Conservation (phyloP, 2,888 invertebrate genomes). For the Pterobdella sp. region DNA sequence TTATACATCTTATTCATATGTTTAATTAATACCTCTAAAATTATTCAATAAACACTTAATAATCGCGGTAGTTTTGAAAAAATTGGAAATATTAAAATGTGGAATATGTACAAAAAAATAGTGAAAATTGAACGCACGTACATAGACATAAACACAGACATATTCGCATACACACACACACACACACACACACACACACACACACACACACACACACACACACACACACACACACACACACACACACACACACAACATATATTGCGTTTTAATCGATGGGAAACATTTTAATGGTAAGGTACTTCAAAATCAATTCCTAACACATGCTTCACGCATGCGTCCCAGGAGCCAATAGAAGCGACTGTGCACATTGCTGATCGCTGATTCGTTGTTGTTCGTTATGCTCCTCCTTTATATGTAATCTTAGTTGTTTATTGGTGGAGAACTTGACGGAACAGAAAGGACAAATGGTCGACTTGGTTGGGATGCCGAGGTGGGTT, state of each 20-base stretch:
- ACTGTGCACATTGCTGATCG: conserved; percentile 35
- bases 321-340: conserved; percentile 1
- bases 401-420: conserved; percentile 38
- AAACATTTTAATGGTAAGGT: background rate
- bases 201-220: conserved; percentile 19
- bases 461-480: conserved; percentile 41
- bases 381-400: conserved; percentile 36
- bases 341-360: conserved; percentile 23
- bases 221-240: conserved; percentile 12
- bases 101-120: too few species aligned
- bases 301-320: background rate
- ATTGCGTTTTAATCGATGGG: background rate
- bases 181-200: conserved; percentile 19
- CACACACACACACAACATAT: background rate
- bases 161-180: background rate
- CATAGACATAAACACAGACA: background rate
- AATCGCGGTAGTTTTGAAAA: too few species aligned
- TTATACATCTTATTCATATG: too few species aligned
- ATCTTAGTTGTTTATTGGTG: conserved; percentile 38
- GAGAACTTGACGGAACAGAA: conserved; percentile 39
- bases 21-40: too few species aligned
- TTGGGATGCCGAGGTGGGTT: conserved; percentile 41
- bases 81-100: too few species aligned
- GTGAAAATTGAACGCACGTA: background rate
- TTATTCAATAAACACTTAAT: too few species aligned